Percentiles rank a stretch among this genome's conserved stretches.
Evolutionary conservation across 1,140 invertebrate species (phyloP).

Genomic region (Acromyrmex charruanus): DNA sequence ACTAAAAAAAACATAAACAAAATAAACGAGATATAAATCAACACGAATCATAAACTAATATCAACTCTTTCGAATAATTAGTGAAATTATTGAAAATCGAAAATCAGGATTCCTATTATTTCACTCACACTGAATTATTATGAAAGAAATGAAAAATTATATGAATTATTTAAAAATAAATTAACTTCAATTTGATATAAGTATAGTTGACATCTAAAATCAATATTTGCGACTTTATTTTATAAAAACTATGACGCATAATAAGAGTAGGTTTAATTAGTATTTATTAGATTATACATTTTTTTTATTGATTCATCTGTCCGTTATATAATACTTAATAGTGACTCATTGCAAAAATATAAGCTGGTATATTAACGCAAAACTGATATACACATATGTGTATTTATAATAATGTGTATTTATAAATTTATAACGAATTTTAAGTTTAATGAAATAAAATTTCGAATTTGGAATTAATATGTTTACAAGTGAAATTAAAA

Average conservation of each 20-base stretch:
- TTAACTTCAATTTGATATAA: neutral
- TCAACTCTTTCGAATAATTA: neutral
- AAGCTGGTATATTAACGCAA: neutral
- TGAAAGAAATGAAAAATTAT: neutral
- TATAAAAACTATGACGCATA: neutral
- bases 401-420: neutral
- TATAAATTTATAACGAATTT: neutral
- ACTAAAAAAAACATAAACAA: neutral
- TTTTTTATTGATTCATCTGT: neutral
- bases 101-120: neutral
- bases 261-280: neutral
- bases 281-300: neutral
- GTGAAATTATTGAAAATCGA: neutral
- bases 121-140: conserved; percentile 4
- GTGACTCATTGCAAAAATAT: neutral
- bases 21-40: neutral
- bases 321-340: too few species aligned
- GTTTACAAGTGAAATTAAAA: neutral
- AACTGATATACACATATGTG: neutral
- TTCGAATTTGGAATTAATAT: neutral
- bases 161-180: neutral
- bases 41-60: neutral
- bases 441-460: neutral
- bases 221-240: neutral
- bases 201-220: neutral